Conservation (phyloP, 2,888 invertebrate genomes). For the Stenchaetothrips biformis region DNA sequence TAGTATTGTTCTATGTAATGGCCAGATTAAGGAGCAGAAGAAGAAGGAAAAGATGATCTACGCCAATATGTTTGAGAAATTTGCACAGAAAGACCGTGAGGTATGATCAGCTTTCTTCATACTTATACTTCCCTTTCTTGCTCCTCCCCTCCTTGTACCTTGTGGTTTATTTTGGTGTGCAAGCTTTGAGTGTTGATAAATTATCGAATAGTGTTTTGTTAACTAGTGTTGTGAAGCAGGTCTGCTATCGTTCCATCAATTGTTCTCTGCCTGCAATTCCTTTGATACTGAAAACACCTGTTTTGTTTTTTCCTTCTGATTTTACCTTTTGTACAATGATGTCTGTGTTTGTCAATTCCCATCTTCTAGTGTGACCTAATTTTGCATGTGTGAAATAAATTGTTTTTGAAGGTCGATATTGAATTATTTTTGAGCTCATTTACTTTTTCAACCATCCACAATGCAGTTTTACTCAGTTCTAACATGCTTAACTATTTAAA, state of each 20-base stretch:
- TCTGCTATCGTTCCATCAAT: too few species aligned
- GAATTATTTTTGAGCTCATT: background rate
- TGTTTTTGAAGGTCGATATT: background rate
- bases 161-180: background rate
- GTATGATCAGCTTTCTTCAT: slow-evolving; percentile 48
- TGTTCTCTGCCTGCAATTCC: background rate
- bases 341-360: too few species aligned
- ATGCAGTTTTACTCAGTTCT: too few species aligned
- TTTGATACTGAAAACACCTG: background rate
- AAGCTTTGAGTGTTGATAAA: background rate
- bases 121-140: slow-evolving; percentile 26
- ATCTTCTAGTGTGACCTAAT: background rate
- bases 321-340: background rate
- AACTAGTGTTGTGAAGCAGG: background rate
- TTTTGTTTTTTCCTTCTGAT: background rate
- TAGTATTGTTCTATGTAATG: slow-evolving; percentile 66
- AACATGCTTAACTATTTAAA: slow-evolving; percentile 26
- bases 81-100: slow-evolving; percentile 74
- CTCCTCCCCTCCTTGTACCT: background rate
- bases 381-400: slow-evolving; percentile 19
- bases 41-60: slow-evolving; percentile 81
- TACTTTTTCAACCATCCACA: too few species aligned
- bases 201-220: background rate
- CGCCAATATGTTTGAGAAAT: slow-evolving; percentile 93
- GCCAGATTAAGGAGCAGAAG: slow-evolving; percentile 67